Base-by-base conservation (phyloP, 2,113 vertebrate species). In the Gila orcuttii region DNA sequence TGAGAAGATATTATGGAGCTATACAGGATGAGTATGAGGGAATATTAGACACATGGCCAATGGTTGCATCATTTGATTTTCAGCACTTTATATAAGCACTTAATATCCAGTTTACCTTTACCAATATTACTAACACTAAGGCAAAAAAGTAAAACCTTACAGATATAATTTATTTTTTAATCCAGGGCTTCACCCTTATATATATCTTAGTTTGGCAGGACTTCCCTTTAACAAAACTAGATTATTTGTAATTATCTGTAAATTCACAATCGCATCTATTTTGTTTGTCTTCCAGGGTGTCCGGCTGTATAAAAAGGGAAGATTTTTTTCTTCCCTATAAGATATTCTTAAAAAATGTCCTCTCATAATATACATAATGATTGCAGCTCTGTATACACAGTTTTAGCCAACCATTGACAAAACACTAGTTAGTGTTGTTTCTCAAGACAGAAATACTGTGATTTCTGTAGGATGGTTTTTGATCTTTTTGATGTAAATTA, bases 51-150 rank as follows among this genome's bases (percentile, higher is more conserved):
- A 77, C 13, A 75, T 42, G 28, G 74, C 74, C 52, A 33, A 87
- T 57, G 79, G 57, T 73, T 87, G 36, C n/a, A 50, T 86, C 33
- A 25, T 88, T 71, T 71, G 82, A 92, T 93, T 92, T 76, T 91
- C 90, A 92, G 94, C 94, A 94, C 93, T 94, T 95, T 95, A 94
- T 87, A 85, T 77, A 91, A 89, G 88, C 90, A 90, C 87, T 87
- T 88, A 74, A 88, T 83, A 89, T 91, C 47, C 85, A 83, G 68
- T 87, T 57, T 88, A 90, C 86, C 85, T 91, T 91, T 86, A 79
- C 90, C 90, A 85, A 86, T 89, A 87, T 89, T 91, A 89, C 89
- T 89, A 89, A 86, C 85, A 87, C 85, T 84, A 78, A 91, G 71
- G 90, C 90, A 87, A 91, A 92, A 92, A 93, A 68, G 66, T 52